Evolutionary conservation across 2,113 vertebrate genomes (phyloP).

Genomic region (Corvus moneduloides): DNA sequence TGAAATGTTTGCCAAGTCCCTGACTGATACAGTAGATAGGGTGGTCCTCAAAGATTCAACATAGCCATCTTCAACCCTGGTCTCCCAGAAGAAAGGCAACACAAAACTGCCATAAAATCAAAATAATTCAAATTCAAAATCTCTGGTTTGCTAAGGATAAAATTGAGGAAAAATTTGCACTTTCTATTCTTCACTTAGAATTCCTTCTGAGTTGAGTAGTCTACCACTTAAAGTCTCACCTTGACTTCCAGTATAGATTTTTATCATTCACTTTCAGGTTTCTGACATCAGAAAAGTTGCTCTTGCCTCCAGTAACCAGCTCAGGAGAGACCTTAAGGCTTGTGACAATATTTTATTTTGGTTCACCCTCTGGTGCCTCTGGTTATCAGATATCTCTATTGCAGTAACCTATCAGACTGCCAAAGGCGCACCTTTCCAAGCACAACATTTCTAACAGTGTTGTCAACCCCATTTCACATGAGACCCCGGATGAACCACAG

Average conservation of each 20-base stretch:
- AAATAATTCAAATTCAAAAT: neutral
- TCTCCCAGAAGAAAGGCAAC: neutral
- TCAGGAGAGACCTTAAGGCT: neutral
- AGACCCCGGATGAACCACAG: neutral
- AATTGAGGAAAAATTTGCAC: neutral
- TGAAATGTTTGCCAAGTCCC: neutral
- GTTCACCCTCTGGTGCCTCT: neutral
- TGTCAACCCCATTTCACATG: neutral
- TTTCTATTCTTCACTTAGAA: neutral
- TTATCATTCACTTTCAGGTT: neutral
- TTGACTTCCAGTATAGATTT: neutral
- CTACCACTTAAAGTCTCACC: neutral
- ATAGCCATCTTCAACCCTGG: neutral
- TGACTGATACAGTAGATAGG: neutral
- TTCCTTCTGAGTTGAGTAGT: neutral
- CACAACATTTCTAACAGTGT: neutral
- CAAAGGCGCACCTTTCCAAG: neutral
- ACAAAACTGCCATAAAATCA: conserved; percentile 5
- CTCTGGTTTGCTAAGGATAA: conserved; percentile 17
- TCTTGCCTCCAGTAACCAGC: neutral
- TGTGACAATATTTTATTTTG: neutral
- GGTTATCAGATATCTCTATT: neutral
- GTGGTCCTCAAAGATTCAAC: neutral
- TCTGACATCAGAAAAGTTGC: neutral
- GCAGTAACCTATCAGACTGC: neutral